Base-by-base conservation (phyloP, 2,888 invertebrate genomes). In the Drosophila atroscutellata region DNA sequence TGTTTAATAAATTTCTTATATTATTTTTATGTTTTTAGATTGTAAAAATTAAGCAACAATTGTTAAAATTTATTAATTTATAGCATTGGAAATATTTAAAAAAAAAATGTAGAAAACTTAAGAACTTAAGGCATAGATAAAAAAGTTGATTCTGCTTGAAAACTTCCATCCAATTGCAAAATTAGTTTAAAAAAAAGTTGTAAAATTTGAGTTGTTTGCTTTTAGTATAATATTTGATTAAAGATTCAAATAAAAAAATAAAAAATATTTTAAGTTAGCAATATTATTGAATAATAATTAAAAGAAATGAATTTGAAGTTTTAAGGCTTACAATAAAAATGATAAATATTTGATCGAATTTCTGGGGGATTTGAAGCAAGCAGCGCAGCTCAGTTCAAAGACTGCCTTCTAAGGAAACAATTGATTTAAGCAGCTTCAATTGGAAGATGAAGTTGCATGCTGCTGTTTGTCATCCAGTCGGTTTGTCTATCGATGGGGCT, bases 401-500 rank as follows among this genome's bases (percentile, higher is more conserved):
- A 9, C 6, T 20, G 6, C 2, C 42, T 42, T 42, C 20, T 20
- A 42, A 42, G 13, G 20, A 30, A 20, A 20, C 30, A 51, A 30
- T 32, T 51, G 45, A 45, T 15, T 45, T 49, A 49, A 49, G 26
- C 26, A 26, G 26, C 26, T 50, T n/a, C 11, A 28, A 7, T 24
- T 24, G 4, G 24, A 24, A 45, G 45, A 15, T 24, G 24, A 45
- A 45, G 45, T 15, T 45, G 45, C 45, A 45, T 15, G 45, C 24
- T 8, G 15, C 45, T 45, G 45, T 15, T 15, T 52, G 32, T 15
- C 1, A 20, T 30, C 18, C n/a, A 24, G 5, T 49, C 50, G 49
- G 50, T 62, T 72, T 60, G 59, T 39, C 39, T 51, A 34, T 8
- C 8, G 54, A 42, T 52, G 37, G 52, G 28, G 62, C 58, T 60